Evolutionary conservation across 2,797 vertebrate species (phyloP).

Genomic region (Varecia variegata): DNA sequence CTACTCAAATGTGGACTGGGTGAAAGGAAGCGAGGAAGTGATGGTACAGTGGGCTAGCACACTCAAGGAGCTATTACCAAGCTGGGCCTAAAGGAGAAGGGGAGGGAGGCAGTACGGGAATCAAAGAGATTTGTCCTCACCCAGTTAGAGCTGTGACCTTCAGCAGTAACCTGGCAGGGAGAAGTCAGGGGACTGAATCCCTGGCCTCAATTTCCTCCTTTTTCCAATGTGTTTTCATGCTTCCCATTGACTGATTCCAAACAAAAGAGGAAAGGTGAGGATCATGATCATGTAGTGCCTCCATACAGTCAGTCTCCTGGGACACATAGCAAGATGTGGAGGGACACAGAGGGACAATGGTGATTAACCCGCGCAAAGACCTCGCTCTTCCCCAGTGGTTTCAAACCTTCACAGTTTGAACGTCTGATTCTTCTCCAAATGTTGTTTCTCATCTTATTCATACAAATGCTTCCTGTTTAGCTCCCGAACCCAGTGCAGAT

Average conservation of each 20-base stretch:
- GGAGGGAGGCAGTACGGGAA: not conserved
- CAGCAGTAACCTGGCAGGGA: not conserved
- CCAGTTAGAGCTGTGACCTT: not conserved
- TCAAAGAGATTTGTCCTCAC: not conserved
- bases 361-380: not conserved
- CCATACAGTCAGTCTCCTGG: not conserved
- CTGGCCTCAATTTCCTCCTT: not conserved
- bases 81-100: not conserved
- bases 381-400: not conserved
- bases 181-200: not conserved
- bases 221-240: not conserved
- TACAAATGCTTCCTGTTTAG: not conserved
- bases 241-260: not conserved
- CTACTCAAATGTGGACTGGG: not conserved
- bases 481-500: not conserved
- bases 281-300: too few relatives aligned
- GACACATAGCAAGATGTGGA: not conserved
- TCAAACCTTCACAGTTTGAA: not conserved
- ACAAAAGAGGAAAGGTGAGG: not conserved
- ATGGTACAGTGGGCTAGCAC: not conserved
- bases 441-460: not conserved
- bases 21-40: not conserved
- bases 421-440: not conserved
- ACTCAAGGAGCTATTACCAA: not conserved
- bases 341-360: not conserved